These are phyloP conservation scores for Platichthys stellatus DNA, from an alignment of 2,113 vertebrate species.

Conservation along the genomic window DNA sequence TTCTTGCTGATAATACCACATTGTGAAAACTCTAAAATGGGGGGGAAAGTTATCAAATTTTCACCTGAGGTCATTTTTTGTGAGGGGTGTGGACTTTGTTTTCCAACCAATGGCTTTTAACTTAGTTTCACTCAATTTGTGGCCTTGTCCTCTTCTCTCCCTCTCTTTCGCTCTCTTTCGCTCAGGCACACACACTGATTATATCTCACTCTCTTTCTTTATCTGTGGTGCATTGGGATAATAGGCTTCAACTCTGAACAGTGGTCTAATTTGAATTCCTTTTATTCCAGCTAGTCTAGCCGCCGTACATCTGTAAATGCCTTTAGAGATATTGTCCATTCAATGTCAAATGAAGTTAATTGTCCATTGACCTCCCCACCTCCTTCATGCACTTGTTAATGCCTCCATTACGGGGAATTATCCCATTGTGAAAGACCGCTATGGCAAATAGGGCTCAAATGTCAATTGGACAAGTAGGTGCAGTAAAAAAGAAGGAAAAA, in stretches of 20 bases:
- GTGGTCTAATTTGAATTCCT: constrained; percentile 62
- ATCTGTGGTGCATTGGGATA: constrained; percentile 42
- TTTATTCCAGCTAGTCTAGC: constrained; percentile 55
- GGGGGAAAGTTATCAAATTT: constrained; percentile 67
- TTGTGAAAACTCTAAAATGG: constrained; percentile 66
- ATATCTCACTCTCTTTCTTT: constrained; percentile 19
- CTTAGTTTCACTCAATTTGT: constrained; percentile 40
- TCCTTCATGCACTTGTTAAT: constrained; percentile 51
- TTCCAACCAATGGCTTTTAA: constrained; percentile 51
- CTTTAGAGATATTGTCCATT: constrained; percentile 64
- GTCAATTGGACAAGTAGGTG: constrained; percentile 24
- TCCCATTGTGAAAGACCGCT: constrained; percentile 41
- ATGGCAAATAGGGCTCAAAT: constrained; percentile 23
- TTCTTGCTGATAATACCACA: constrained; percentile 67
- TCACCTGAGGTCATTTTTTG: constrained; percentile 69
- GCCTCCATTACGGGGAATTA: constrained; percentile 47
- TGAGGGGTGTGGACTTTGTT: constrained; percentile 5
- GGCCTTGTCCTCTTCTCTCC: constrained; percentile 27
- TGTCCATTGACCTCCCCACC: constrained; percentile 70
- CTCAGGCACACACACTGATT: constrained; percentile 12
- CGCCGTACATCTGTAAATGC: constrained; percentile 52
- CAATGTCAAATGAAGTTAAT: constrained; percentile 71
- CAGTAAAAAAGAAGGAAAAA: background rate
- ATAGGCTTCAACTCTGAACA: constrained; percentile 59
- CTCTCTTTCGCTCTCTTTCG: constrained; percentile 12